Conservation (phyloP, 92 coral and sea anemone genomes). For the Bergia sp. region DNA sequence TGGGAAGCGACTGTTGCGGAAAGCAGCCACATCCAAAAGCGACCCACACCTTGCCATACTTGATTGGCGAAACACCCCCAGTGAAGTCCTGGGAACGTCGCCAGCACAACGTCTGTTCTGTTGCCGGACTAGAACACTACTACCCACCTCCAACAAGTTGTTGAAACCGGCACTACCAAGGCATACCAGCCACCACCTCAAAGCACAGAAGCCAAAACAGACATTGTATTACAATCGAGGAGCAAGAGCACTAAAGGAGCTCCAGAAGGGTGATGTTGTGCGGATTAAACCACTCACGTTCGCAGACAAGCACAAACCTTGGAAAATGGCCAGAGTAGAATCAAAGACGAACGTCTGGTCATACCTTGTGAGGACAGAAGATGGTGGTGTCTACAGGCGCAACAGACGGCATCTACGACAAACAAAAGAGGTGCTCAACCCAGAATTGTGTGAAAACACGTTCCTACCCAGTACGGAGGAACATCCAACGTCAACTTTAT, state of each 20-base stretch:
- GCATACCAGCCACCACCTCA: constrained; percentile 1
- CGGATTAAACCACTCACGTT: constrained; percentile 34
- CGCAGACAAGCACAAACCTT: constrained; percentile 28
- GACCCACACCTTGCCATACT: constrained; percentile 41
- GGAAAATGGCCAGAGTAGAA: constrained; percentile 39
- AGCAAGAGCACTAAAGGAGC: constrained; percentile 11
- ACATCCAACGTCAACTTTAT: neutral
- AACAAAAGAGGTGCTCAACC: constrained; percentile 27
- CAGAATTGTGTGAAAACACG: neutral
- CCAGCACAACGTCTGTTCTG: constrained; percentile 46
- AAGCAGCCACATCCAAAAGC: constrained; percentile 42
- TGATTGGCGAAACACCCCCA: constrained; percentile 46
- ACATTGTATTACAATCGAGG: too few relatives aligned
- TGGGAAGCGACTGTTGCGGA: constrained; percentile 40
- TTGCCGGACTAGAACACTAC: constrained; percentile 39
- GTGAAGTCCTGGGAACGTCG: constrained; percentile 41
- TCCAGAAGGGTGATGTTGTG: constrained; percentile 46
- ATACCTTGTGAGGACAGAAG: constrained; percentile 37
- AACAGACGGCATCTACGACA: constrained; percentile 37
- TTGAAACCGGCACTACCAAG: constrained; percentile 26
- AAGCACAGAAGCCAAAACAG: too few relatives aligned
- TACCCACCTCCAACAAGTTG: constrained; percentile 37
- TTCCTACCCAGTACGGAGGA: neutral
- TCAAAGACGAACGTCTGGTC: constrained; percentile 36
- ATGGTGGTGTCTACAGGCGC: constrained; percentile 23